Conservation (phyloP, 2,888 invertebrate species). For the Nephrocerus scutellatus region DNA sequence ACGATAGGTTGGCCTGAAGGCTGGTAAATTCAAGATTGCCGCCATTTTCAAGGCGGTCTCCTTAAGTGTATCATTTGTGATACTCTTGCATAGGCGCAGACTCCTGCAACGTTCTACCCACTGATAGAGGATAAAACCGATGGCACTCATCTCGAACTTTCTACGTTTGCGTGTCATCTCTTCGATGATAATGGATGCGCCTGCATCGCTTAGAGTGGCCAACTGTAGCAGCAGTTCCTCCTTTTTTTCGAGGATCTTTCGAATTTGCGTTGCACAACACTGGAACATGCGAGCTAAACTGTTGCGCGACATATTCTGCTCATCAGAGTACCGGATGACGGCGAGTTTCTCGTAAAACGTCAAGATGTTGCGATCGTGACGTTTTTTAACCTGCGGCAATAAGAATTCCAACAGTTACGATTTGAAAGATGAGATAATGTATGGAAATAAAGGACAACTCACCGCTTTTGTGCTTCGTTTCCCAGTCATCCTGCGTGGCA, state of each 20-base stretch:
- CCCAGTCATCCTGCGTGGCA: too few species aligned
- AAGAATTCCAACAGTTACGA: too few species aligned
- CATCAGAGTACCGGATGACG: slow-evolving; percentile 42
- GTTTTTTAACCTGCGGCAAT: too few species aligned
- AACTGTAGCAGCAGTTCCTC: slow-evolving; percentile 38
- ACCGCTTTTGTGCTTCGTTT: too few species aligned
- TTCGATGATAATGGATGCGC: slow-evolving; percentile 39
- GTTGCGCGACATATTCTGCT: slow-evolving; percentile 41
- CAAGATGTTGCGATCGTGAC: slow-evolving; percentile 40
- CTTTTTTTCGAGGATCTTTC: slow-evolving; percentile 40
- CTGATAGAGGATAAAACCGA: slow-evolving; percentile 41
- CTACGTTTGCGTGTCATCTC: slow-evolving; percentile 43
- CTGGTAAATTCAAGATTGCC: slow-evolving; percentile 36
- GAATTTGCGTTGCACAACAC: slow-evolving; percentile 44
- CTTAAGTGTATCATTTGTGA: slow-evolving; percentile 38
- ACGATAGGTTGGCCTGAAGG: slow-evolving; percentile 38
- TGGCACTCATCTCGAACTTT: slow-evolving; percentile 44
- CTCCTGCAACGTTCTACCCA: slow-evolving; percentile 42
- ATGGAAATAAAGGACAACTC: too few species aligned
- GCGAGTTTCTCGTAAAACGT: slow-evolving; percentile 45
- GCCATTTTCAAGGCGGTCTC: slow-evolving; percentile 39
- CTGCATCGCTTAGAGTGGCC: slow-evolving; percentile 38
- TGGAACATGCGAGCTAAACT: slow-evolving; percentile 44
- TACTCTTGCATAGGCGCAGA: slow-evolving; percentile 31
- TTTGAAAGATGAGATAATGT: too few species aligned